Conservation (phyloP, 2,797 vertebrate species). For the Poecilia gillii region DNA sequence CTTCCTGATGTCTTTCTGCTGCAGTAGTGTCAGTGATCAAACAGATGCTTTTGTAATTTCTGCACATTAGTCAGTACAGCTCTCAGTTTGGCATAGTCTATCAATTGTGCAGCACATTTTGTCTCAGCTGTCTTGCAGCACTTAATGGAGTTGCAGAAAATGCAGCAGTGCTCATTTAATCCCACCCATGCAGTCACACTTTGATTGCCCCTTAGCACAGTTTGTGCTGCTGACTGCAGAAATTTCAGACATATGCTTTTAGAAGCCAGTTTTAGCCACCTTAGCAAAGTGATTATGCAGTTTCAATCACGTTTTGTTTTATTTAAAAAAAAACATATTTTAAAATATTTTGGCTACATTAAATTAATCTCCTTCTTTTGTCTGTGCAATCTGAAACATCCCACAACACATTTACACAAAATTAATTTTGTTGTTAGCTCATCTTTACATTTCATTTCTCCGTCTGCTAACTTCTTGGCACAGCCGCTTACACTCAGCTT, state of each 20-base stretch:
- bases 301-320: background rate
- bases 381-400: background rate
- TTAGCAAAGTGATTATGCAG: background rate
- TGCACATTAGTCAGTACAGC: constrained; percentile 34
- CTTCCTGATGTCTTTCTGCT: background rate
- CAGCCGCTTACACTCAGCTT: constrained; percentile 12
- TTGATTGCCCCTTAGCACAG: constrained; percentile 27
- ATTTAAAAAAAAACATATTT: background rate
- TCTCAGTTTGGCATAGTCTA: constrained; percentile 38
- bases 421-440: background rate
- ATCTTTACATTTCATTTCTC: background rate
- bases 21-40: constrained; percentile 16
- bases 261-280: background rate
- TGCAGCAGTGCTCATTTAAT: constrained; percentile 42
- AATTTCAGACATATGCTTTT: constrained; percentile 26
- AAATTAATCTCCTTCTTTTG: background rate
- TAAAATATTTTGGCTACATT: background rate
- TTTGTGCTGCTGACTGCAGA: constrained; percentile 11
- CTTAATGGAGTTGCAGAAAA: constrained; percentile 51
- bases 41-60: constrained; percentile 32
- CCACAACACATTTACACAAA: background rate
- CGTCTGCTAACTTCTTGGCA: constrained; percentile 16
- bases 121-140: constrained; percentile 33
- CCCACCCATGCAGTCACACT: constrained; percentile 34
- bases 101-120: constrained; percentile 35